Conservation (phyloP, 2,113 vertebrate genomes). For the Crocuta crocuta region DNA sequence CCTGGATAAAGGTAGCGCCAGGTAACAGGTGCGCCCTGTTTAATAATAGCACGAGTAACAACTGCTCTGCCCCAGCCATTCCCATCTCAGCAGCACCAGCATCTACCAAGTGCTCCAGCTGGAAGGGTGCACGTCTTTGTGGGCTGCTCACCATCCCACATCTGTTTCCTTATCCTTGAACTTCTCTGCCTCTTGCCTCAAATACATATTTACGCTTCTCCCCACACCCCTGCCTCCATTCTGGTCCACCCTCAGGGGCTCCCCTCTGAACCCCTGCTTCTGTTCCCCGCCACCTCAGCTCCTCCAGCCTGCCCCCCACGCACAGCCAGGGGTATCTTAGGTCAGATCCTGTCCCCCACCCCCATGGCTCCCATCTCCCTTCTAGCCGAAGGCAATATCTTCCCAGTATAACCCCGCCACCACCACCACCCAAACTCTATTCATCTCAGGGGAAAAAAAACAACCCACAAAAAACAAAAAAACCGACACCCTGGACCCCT, state of each 20-base stretch:
- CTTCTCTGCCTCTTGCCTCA: not conserved
- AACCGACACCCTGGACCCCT: not conserved
- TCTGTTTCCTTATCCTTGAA: not conserved
- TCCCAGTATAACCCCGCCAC: not conserved
- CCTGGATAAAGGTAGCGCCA: not conserved
- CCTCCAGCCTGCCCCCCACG: too few relatives aligned
- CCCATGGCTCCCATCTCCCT: not conserved
- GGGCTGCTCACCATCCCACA: not conserved
- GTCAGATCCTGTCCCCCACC: not conserved
- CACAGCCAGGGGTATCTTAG: not conserved
- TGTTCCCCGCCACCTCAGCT: not conserved
- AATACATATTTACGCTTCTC: not conserved
- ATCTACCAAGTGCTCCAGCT: not conserved
- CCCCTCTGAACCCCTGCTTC: not conserved
- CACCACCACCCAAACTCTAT: not conserved
- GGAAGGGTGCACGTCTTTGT: not conserved
- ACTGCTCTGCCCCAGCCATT: not conserved
- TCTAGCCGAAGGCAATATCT: not conserved
- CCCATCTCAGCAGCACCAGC: not conserved
- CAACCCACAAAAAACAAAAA: not conserved
- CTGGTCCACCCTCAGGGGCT: not conserved
- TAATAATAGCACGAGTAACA: not conserved
- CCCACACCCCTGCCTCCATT: not conserved
- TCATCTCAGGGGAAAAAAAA: conserved; percentile 22
- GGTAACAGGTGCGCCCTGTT: not conserved